A percentile compares a stretch with the other conserved stretches of the same genome.
These are phyloP conservation scores for Tor tambroides DNA, from an alignment of 2,113 vertebrate genomes.

Conservation along the genomic window DNA sequence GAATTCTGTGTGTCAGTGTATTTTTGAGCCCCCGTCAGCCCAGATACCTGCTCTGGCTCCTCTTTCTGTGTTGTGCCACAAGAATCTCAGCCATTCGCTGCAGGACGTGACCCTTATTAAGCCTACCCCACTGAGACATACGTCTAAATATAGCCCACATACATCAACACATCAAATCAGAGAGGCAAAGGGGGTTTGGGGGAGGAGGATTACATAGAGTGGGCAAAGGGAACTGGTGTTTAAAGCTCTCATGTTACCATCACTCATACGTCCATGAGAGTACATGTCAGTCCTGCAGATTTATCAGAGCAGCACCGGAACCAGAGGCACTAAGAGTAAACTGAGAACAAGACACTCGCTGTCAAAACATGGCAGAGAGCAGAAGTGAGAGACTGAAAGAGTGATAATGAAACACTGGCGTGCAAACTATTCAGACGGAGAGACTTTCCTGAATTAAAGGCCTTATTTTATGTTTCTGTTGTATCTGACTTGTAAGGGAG, in stretches of 20 bases:
- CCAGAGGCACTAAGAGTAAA: conserved; percentile 5
- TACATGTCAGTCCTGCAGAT: conserved; percentile 6
- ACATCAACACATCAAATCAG: conserved; percentile 48
- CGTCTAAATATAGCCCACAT: conserved; percentile 51
- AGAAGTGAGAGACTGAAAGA: neutral
- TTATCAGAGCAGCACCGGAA: conserved; percentile 8
- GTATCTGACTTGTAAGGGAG: neutral
- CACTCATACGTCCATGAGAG: neutral
- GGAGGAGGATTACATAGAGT: conserved; percentile 7
- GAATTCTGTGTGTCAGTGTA: neutral
- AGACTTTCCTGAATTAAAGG: neutral
- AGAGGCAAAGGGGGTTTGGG: conserved; percentile 33
- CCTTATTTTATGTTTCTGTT: neutral
- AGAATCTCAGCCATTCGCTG: conserved; percentile 40
- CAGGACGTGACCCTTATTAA: conserved; percentile 45
- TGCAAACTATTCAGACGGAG: neutral
- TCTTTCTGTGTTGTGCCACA: conserved; percentile 24
- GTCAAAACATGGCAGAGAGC: neutral
- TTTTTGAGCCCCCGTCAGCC: neutral
- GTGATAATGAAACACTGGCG: neutral
- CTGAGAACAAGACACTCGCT: neutral
- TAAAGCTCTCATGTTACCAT: conserved; percentile 16
- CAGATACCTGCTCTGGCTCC: conserved; percentile 1
- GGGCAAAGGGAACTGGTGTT: conserved; percentile 16
- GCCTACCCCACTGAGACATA: neutral